These are phyloP conservation scores for Urophycis tenuis DNA, from an alignment of 2,797 vertebrate genomes.

Conservation along the genomic window DNA sequence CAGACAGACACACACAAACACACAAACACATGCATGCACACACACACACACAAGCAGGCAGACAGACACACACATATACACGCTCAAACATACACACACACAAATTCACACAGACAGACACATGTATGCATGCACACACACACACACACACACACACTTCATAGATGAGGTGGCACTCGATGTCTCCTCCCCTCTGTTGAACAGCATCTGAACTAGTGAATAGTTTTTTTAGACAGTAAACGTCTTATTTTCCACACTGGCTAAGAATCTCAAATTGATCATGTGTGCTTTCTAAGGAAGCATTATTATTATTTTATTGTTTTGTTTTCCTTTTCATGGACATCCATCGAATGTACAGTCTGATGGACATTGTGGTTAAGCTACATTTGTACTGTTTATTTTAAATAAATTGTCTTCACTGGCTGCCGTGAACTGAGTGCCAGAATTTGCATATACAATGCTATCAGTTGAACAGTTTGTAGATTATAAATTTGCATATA, in stretches of 20 bases:
- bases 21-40: not conserved
- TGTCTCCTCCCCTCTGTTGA: constrained; percentile 14
- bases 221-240: constrained; percentile 24
- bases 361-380: constrained; percentile 24
- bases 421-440: constrained; percentile 23
- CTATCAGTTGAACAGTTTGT: constrained; percentile 18
- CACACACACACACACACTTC: not conserved
- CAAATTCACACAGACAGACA: not conserved
- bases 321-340: constrained; percentile 36
- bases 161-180: constrained; percentile 19
- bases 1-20: too few species aligned
- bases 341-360: constrained; percentile 51
- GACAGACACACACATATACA: not conserved
- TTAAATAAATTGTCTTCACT: not conserved
- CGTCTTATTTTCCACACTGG: constrained; percentile 32
- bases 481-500: constrained; percentile 1
- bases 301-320: constrained; percentile 29
- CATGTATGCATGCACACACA: not conserved
- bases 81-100: not conserved
- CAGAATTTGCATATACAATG: constrained; percentile 13
- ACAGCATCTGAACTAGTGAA: not conserved
- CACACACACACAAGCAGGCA: too few species aligned
- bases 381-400: not conserved
- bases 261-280: constrained; percentile 47
- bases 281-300: constrained; percentile 71